Evolutionary conservation across 92 coral and sea anemone species (phyloP).

Genomic region (Anthopleura xanthogrammica): DNA sequence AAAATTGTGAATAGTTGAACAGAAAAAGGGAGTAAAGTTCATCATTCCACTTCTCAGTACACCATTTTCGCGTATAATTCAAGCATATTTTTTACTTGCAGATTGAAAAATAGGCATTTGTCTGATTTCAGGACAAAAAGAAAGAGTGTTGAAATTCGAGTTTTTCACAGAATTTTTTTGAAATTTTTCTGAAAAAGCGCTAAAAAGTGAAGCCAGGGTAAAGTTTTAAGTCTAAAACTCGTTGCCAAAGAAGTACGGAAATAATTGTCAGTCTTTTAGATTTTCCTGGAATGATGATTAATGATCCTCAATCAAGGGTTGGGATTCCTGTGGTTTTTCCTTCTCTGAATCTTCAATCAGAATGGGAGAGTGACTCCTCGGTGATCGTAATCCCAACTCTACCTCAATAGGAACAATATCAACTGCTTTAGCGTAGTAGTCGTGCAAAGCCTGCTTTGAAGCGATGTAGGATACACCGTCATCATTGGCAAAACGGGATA

Average conservation of each 20-base stretch:
- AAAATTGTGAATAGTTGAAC: too few species aligned
- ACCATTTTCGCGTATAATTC: too few species aligned
- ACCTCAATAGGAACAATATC: conserved; percentile 16
- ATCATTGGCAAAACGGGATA: background rate
- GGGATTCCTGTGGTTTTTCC: background rate
- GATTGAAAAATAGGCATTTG: too few species aligned
- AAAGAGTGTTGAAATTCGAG: too few species aligned
- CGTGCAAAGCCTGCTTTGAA: background rate
- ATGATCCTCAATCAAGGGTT: background rate
- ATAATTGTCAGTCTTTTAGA: background rate
- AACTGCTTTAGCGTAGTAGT: background rate
- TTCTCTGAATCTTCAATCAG: background rate
- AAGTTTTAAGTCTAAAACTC: background rate
- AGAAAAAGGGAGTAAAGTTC: too few species aligned
- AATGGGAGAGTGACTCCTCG: background rate
- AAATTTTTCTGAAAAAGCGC: too few species aligned
- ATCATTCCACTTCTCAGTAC: too few species aligned
- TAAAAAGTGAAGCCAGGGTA: too few species aligned
- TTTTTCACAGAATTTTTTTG: too few species aligned
- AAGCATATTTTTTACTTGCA: too few species aligned
- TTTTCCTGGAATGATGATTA: background rate
- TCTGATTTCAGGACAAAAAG: too few species aligned
- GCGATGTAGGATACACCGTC: background rate
- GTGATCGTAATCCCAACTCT: conserved; percentile 1
- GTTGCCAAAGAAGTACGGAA: background rate